Evolutionary conservation across 2,888 invertebrate genomes (phyloP), one percentile per base, ranked within the genome.

Genomic region (Lycophotia porphyrea): DNA sequence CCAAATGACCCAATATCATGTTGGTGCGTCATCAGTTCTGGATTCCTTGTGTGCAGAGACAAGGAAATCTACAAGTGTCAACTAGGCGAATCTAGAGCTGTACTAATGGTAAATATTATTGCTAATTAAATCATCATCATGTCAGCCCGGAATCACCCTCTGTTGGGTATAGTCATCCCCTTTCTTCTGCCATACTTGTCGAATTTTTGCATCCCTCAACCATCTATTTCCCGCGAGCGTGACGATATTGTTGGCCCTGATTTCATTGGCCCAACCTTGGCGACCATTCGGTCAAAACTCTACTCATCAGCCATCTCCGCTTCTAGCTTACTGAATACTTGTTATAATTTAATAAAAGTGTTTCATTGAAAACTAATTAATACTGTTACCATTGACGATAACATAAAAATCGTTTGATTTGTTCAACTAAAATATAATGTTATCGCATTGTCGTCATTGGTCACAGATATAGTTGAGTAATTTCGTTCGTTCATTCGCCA

Each of bases 61-160:
- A 96, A 94, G 74, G 96, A 96, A 77, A 92, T 96, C 7, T 96
- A 92, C 88, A 94, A 93, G 77, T 96, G 96, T 83, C 96, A 96
- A 78, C 92, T 96, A 0, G 96, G 96, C 9, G 96, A 96, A 83
- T 88, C 94, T 0, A 92, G 95, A 81, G 93, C 96, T 72, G 87
- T 95, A 3, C 91, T 93, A 3, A 93, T 96, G 95, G 96, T 96
- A 90, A 88, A 71, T 83, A 63, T 39, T 34, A 31, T 42, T 7
- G 24, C 18, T n/a, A 21, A 15, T n/a, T 7, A 31, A 31, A 31
- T 18, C 18, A 31, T 52, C 13, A 13, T 58, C 21, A 21, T 58
- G 9, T 58, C 31, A 58, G 18, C 31, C 52, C 58, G 18, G 31
- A 18, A 58, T 31, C 18, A 31, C n/a, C 13, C n/a, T n/a, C 11